Base-by-base conservation (phyloP, 2,113 vertebrate genomes). In the Ammospiza nelsoni region DNA sequence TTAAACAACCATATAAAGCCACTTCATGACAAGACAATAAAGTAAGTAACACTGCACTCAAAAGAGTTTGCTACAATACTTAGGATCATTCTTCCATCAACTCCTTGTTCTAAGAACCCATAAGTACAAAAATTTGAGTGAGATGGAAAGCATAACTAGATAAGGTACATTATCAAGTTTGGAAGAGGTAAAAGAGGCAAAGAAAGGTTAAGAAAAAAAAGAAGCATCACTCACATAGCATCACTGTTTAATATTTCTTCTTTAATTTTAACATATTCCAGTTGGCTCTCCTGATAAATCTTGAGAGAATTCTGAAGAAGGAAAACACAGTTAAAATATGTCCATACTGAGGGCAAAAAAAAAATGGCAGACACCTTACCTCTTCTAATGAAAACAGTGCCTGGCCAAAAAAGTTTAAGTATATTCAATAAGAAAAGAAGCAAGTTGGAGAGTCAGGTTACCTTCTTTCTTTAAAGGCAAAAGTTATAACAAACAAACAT, bases 291-390 rank as follows among this genome's bases (percentile, higher is more conserved):
- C 25, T 92, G 98, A 88, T 98, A 98, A 77, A 98, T 97, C 90
- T 98, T 98, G 39, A 99, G 98, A 87, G 98, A 98, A 76, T 97
- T 97, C 99, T 99, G 75, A 87, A 72, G 46, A 58, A 90, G 58
- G 57, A 75, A 95, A 77, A 37, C 6, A 92, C 15, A 67, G 31
- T 68, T 77, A 89, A 88, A 84, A 51, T 39, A 71, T 6, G 6
- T 44, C 82, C 24, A 58, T 51, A 72, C 2, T 28, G 19, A 55
- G 12, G 4, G 9, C 0, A 33, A 49, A 62, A 15, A 15, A 29
- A 37, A 68, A 35, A 37, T 9, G 15, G 27, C 31, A 93, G 35
- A 61, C 14, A 75, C 13, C 55, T 72, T 18, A 87, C 10, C 22
- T 48, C 23, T 35, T 74, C 33, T 78, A 79, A 41, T 33, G 27